Evolutionary conservation across 1,140 invertebrate genomes (phyloP).

Genomic region (Druon quercuslanigerum): DNA sequence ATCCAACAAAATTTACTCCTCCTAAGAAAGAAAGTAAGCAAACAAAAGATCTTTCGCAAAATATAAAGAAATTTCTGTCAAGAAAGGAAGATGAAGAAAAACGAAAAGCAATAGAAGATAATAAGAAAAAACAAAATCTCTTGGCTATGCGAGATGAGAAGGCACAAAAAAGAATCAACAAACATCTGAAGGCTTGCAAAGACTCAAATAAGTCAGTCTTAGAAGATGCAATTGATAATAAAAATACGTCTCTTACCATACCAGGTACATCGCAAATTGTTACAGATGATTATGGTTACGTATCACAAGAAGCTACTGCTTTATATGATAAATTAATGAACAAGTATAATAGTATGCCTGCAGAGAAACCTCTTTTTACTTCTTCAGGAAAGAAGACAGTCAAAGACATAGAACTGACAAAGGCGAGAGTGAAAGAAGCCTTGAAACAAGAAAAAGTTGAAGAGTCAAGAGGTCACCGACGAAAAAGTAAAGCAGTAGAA

Average conservation of each 20-base stretch:
- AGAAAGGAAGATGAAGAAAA: constrained; percentile 87
- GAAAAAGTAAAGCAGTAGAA: constrained; percentile 77
- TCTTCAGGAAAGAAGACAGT: constrained; percentile 67
- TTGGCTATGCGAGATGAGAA: constrained; percentile 85
- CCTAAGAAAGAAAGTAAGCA: constrained; percentile 86
- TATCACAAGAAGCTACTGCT: constrained; percentile 86
- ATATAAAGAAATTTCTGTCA: constrained; percentile 89
- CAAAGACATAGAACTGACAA: constrained; percentile 74
- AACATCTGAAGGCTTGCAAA: constrained; percentile 87
- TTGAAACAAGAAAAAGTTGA: constrained; percentile 84
- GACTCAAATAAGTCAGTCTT: constrained; percentile 91
- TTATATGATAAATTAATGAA: constrained; percentile 90
- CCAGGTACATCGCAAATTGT: constrained; percentile 84
- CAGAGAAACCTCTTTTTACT: constrained; percentile 75
- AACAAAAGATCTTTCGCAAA: constrained; percentile 81
- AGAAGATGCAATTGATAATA: constrained; percentile 86
- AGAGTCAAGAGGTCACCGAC: constrained; percentile 80
- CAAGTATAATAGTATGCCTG: constrained; percentile 84
- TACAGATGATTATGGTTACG: constrained; percentile 93
- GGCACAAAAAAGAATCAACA: constrained; percentile 81
- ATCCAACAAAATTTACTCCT: constrained; percentile 86
- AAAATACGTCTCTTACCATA: constrained; percentile 85
- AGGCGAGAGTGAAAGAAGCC: constrained; percentile 85
- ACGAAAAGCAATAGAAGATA: constrained; percentile 79
- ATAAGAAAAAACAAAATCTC: constrained; percentile 81